These are phyloP conservation scores for Alosa alosa DNA, from an alignment of 2,113 vertebrate species.

Conservation along the genomic window DNA sequence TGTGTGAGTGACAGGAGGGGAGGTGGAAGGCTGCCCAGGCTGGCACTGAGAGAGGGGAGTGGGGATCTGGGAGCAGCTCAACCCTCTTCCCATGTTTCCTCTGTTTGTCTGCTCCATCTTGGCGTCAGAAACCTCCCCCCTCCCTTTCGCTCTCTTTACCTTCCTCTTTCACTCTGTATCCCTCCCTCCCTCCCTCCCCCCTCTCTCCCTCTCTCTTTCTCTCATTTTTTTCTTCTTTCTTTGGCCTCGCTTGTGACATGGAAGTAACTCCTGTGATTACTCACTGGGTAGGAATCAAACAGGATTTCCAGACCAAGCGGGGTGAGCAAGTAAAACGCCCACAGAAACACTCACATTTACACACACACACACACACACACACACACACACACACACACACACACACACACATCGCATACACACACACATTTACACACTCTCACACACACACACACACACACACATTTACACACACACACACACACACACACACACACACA, in stretches of 20 bases:
- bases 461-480: conserved; percentile 21
- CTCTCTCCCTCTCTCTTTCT: not conserved
- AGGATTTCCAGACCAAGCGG: conserved; percentile 10
- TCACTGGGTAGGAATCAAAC: conserved; percentile 33
- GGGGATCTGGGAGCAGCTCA: not conserved
- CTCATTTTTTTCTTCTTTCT: not conserved
- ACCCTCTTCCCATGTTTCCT: not conserved
- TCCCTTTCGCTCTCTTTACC: not conserved
- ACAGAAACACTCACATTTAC: not conserved
- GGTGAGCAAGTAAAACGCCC: not conserved
- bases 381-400: conserved; percentile 19
- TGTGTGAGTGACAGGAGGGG: not conserved
- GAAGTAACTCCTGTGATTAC: conserved; percentile 17
- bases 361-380: conserved; percentile 21
- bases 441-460: not conserved
- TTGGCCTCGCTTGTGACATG: conserved; percentile 16
- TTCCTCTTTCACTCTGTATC: not conserved
- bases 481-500: not conserved
- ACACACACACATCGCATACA: not conserved
- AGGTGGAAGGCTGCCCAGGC: not conserved
- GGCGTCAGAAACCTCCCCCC: not conserved
- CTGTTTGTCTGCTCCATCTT: not conserved
- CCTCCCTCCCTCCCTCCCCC: not conserved
- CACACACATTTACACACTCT: not conserved
- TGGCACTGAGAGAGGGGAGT: not conserved